Percentiles rank a stretch among this genome's conserved stretches.
Conservation (phyloP, 2,888 invertebrate genomes). For the Drosophila multiciliata region DNA sequence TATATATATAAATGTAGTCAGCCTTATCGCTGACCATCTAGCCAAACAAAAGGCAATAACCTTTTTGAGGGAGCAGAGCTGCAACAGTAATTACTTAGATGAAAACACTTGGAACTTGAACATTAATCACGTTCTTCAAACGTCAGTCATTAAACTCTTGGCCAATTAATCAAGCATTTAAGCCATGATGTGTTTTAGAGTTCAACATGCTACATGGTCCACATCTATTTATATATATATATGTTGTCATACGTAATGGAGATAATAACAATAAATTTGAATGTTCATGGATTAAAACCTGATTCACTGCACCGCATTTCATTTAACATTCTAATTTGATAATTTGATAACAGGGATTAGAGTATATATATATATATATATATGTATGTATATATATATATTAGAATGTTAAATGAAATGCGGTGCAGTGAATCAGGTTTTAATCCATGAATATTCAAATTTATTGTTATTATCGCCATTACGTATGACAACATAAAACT, state of each 20-base stretch:
- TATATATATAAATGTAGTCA: conserved; percentile 15
- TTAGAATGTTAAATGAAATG: conserved; percentile 6
- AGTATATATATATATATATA: neutral
- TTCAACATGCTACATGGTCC: conserved; percentile 20
- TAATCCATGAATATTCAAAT: conserved; percentile 48
- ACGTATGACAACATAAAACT: conserved; percentile 45
- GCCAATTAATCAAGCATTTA: conserved; percentile 28
- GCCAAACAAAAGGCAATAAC: conserved; percentile 43
- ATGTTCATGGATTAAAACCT: too few species aligned
- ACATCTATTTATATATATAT: conserved; percentile 2
- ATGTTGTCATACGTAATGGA: neutral
- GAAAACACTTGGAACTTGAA: neutral
- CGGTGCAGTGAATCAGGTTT: conserved; percentile 48
- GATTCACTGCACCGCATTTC: too few species aligned
- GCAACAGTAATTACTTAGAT: neutral
- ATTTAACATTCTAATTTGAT: too few species aligned
- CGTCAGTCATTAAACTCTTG: conserved; percentile 11
- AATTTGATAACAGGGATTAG: too few species aligned
- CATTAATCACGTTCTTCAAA: conserved; percentile 13
- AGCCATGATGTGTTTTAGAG: conserved; percentile 5
- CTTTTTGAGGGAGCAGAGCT: conserved; percentile 15
- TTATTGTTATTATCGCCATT: conserved; percentile 4
- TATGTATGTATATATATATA: neutral
- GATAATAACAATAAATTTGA: too few species aligned
- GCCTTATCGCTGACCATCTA: conserved; percentile 12